A percentile compares a stretch with the other conserved stretches of the same genome.
Evolutionary conservation across 2,797 vertebrate species (phyloP).

Genomic region (Cyclura pinguis): DNA sequence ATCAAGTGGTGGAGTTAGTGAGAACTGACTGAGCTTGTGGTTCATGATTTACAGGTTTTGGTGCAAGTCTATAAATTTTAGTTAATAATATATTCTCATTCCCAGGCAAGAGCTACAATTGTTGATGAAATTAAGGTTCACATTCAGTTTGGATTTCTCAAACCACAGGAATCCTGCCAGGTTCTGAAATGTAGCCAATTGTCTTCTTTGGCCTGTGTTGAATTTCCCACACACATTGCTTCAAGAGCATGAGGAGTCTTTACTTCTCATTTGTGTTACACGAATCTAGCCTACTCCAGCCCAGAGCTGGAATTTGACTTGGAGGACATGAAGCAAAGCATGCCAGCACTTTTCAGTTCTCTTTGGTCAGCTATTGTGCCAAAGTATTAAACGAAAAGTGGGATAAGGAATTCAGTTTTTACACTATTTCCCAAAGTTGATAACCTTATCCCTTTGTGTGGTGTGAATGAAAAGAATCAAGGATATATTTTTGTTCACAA

Average conservation of each 20-base stretch:
- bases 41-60: conserved; percentile 67
- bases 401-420: neutral
- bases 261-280: conserved; percentile 47
- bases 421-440: too few relatives aligned
- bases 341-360: neutral
- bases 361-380: neutral
- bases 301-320: conserved; percentile 25
- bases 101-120: conserved; percentile 66
- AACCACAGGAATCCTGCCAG: conserved; percentile 68
- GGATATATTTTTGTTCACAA: neutral
- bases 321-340: neutral
- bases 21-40: conserved; percentile 55
- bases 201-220: conserved; percentile 59
- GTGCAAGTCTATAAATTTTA: conserved; percentile 63
- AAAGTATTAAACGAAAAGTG: neutral
- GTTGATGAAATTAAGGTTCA: conserved; percentile 70
- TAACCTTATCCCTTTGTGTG: neutral
- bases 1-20: conserved; percentile 49
- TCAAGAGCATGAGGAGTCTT: conserved; percentile 25
- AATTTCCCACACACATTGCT: conserved; percentile 38
- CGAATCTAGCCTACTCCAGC: conserved; percentile 37
- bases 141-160: conserved; percentile 71
- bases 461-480: neutral
- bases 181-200: conserved; percentile 69
- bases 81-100: conserved; percentile 66